phyloP scores from a whole-genome alignment of 2,797 vertebrate species.

The Micropoecilia bifurca region DNA sequence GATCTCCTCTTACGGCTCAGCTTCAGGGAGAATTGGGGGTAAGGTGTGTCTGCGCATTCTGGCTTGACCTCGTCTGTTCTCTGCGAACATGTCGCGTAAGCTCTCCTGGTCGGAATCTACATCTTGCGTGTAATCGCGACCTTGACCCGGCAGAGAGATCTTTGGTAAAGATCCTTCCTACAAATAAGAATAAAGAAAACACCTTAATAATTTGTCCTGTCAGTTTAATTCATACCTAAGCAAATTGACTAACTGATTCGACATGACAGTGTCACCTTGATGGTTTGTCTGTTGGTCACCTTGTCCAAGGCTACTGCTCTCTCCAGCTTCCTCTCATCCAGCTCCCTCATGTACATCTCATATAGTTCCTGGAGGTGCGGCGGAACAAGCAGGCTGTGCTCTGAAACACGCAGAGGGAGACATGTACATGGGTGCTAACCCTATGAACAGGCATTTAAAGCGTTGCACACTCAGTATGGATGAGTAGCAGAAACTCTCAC shows the following conservation, averaged over 20 bases:
- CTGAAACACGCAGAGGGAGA: constrained; percentile 64
- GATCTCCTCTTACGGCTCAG: constrained; percentile 62
- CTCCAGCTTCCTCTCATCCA: constrained; percentile 86
- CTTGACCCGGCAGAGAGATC: constrained; percentile 70
- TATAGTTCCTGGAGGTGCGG: constrained; percentile 88
- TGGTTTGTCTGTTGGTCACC: constrained; percentile 76
- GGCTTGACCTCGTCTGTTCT: constrained; percentile 67
- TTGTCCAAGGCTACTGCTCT: constrained; percentile 83
- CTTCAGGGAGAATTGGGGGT: constrained; percentile 82
- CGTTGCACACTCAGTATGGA: neutral
- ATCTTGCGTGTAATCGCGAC: constrained; percentile 78
- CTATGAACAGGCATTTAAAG: no score
- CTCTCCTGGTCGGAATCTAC: constrained; percentile 87
- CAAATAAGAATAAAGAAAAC: constrained; percentile 8
- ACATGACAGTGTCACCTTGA: constrained; percentile 78
- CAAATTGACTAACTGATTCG: neutral
- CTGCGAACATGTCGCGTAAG: constrained; percentile 72
- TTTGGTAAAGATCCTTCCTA: constrained; percentile 87
- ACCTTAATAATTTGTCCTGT: neutral
- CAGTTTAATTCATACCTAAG: neutral
- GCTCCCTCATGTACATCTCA: constrained; percentile 84
- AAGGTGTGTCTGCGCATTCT: constrained; percentile 78
- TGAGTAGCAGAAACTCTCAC: neutral
- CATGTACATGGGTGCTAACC: neutral
- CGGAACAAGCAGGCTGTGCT: constrained; percentile 86